These are phyloP conservation scores for Lordiphosa clarofinis DNA, from an alignment of 1,140 invertebrate genomes.

Conservation along the genomic window DNA sequence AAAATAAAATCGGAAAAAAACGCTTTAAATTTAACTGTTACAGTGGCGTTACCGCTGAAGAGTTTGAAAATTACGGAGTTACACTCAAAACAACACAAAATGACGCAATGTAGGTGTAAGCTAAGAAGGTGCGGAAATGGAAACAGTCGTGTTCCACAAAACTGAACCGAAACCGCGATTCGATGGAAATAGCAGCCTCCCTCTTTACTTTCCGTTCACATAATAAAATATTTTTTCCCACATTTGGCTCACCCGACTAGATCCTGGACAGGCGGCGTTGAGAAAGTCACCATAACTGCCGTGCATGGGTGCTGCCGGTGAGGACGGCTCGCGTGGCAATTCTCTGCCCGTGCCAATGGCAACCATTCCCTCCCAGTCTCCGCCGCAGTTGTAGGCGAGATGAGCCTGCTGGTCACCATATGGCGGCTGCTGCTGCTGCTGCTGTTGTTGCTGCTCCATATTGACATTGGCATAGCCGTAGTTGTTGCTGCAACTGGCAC, in stretches of 20 bases:
- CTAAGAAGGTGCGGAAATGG: no score
- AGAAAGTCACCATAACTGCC: slow-evolving; percentile 45
- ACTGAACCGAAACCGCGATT: no score
- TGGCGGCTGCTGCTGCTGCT: slow-evolving; percentile 7
- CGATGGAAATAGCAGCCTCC: no score
- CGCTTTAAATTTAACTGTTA: no score
- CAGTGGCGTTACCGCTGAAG: no score
- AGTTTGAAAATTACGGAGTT: no score
- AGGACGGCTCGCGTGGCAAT: neutral
- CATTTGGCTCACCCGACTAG: slow-evolving; percentile 41
- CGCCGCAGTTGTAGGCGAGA: slow-evolving; percentile 10
- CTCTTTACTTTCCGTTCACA: no score
- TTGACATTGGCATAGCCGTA: neutral
- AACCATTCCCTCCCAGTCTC: slow-evolving; percentile 12
- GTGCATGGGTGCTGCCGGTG: slow-evolving; percentile 6
- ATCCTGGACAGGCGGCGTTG: slow-evolving; percentile 31
- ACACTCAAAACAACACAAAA: no score
- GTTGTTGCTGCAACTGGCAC: neutral
- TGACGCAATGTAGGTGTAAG: no score
- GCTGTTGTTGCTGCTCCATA: slow-evolving; percentile 9
- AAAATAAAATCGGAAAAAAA: no score
- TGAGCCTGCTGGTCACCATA: neutral
- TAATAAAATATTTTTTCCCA: neutral
- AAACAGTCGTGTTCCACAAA: no score
- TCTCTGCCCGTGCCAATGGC: slow-evolving; percentile 3